Percentiles rank a stretch among this genome's conserved stretches.
These are phyloP conservation scores for Sphenopsis melanotis DNA, from an alignment of 2,797 vertebrate genomes.

Conservation along the genomic window DNA sequence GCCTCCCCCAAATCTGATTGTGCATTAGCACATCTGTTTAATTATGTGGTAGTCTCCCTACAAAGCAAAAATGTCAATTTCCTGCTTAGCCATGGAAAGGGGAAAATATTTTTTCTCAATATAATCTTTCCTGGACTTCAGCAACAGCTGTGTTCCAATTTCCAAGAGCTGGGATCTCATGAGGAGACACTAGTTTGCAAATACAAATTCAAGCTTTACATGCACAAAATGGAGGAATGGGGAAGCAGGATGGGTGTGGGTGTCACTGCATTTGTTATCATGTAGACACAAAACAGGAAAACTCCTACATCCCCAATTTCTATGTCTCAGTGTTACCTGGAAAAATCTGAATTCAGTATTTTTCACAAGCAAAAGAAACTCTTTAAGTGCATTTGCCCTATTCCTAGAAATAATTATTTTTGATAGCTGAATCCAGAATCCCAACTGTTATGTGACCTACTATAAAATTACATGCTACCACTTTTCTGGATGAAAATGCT, in stretches of 20 bases:
- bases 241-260: background rate
- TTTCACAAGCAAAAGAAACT: background rate
- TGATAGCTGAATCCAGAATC: background rate
- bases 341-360: background rate
- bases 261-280: background rate
- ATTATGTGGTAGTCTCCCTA: constrained; percentile 50
- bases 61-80: constrained; percentile 67
- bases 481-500: background rate
- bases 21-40: constrained; percentile 49
- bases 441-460: background rate
- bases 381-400: background rate
- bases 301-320: background rate
- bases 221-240: constrained; percentile 25
- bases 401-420: background rate
- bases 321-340: background rate
- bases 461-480: background rate
- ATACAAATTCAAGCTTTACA: constrained; percentile 22
- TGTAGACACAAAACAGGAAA: background rate
- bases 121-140: constrained; percentile 32
- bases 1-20: constrained; percentile 1
- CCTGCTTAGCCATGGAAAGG: constrained; percentile 50
- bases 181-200: constrained; percentile 45
- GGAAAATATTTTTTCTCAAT: constrained; percentile 20
- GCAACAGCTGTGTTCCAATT: background rate
- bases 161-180: constrained; percentile 37